Base-by-base conservation (phyloP, 2,113 vertebrate genomes). In the Eublepharis macularius region DNA sequence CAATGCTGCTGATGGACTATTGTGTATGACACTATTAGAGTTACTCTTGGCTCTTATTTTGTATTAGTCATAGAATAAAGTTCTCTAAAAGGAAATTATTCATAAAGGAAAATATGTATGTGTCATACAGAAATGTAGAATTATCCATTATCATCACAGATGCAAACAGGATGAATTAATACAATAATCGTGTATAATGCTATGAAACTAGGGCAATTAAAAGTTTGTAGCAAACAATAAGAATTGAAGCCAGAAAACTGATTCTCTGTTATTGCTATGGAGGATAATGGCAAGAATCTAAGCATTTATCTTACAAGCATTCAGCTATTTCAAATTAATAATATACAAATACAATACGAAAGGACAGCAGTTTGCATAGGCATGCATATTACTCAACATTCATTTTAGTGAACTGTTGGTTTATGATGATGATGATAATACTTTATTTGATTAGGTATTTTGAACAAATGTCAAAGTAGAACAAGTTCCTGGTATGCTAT, bases 111-210 rank as follows among this genome's bases (percentile, higher is more conserved):
- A 83, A 34, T 39, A 74, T 90, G 29, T 66, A 34, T 87, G 69
- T 39, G 77, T 87, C 77, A 78, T 65, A 63, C 29, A 79, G 76
- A 87, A 81, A 84, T 80, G 45, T 16, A 80, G 41, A 86, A 66
- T 57, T 2, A 45, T 54, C 24, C 66, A 79, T 84, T 75, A 43
- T 60, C 16, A 51, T 73, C 19, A 80, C 17, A 41, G 34, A 84
- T 51, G 2, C 68, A 89, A 92, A 45, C n/a, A 26, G 82, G 81
- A 43, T 57, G 17, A 78, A 14, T 34, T 65, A 80, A 72, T 78
- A 39, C 16, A 76, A 72, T 49, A 84, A 86, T 82, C 80, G 3
- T 19, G 0, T 77, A 60, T 80, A 16, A 66, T 69, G 54, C 26
- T 79, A 54, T 79, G 57, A 83, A 80, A 73, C 17, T 12, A 87